phyloP scores from a whole-genome alignment of 2,797 vertebrate species.

The Syndactyla subalaris region DNA sequence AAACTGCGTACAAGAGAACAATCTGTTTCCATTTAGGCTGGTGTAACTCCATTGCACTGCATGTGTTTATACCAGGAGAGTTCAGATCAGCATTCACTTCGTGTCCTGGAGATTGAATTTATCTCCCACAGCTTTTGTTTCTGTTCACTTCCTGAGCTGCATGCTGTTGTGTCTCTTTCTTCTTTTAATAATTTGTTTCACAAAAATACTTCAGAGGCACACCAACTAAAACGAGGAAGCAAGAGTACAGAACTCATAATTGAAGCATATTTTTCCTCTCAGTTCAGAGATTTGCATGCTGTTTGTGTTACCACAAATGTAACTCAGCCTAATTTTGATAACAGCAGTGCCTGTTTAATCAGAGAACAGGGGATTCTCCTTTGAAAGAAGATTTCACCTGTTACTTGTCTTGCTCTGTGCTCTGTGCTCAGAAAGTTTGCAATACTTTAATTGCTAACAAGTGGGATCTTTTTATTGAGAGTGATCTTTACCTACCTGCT shows the following conservation, averaged over 20 bases:
- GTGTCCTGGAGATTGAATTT: constrained; percentile 26
- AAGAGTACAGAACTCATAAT: not conserved
- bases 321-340: constrained; percentile 6
- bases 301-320: not conserved
- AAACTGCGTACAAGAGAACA: not conserved
- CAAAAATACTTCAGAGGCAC: constrained; percentile 5
- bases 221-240: not conserved
- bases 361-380: not conserved
- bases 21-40: not conserved
- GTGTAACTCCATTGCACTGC: not conserved
- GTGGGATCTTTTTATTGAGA: not conserved
- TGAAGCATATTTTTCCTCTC: not conserved
- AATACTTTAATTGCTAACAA: not conserved
- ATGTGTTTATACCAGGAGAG: not conserved
- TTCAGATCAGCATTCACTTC: not conserved
- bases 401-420: not conserved
- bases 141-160: not conserved
- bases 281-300: not conserved
- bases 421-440: not conserved
- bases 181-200: constrained; percentile 27
- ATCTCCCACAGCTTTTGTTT: constrained; percentile 42
- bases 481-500: not conserved
- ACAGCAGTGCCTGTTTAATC: not conserved
- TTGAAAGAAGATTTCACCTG: not conserved
- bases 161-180: constrained; percentile 1